Conservation (phyloP, 2,113 vertebrate genomes). For the Sarotherodon lohbergeri region DNA sequence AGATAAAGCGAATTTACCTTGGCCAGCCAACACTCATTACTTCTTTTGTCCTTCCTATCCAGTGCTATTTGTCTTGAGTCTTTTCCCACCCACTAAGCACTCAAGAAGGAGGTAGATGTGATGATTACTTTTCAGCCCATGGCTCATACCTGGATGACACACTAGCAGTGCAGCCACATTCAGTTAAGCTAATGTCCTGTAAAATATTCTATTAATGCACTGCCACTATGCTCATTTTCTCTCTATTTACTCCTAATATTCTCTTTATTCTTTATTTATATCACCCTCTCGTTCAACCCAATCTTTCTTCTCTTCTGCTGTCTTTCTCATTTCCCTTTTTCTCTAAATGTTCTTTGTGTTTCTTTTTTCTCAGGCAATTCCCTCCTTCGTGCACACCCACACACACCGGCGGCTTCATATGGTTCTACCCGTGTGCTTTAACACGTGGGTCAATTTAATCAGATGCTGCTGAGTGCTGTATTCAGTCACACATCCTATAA, state of each 20-base stretch:
- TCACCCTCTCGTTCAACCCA: not conserved
- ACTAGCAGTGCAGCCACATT: not conserved
- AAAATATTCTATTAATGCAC: constrained; percentile 29
- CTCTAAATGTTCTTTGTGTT: constrained; percentile 9
- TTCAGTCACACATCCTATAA: constrained; percentile 18
- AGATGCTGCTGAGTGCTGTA: not conserved
- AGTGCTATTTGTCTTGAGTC: not conserved
- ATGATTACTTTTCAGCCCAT: constrained; percentile 6
- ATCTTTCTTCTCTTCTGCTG: not conserved
- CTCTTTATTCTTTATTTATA: constrained; percentile 9
- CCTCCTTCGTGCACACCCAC: not conserved
- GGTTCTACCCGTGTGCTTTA: not conserved
- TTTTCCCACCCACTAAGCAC: not conserved
- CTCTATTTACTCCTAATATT: constrained; percentile 5
- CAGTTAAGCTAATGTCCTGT: constrained; percentile 43
- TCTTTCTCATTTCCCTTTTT: not conserved
- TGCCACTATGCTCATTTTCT: constrained; percentile 2
- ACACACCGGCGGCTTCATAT: not conserved
- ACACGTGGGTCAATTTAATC: constrained; percentile 36
- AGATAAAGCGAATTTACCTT: not conserved
- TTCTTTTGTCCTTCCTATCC: not conserved
- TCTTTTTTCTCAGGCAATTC: not conserved
- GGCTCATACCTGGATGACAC: constrained; percentile 9
- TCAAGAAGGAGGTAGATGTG: not conserved
- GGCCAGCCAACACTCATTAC: not conserved